Base-by-base conservation (phyloP, 2,113 vertebrate species). In the Scopus umbretta region DNA sequence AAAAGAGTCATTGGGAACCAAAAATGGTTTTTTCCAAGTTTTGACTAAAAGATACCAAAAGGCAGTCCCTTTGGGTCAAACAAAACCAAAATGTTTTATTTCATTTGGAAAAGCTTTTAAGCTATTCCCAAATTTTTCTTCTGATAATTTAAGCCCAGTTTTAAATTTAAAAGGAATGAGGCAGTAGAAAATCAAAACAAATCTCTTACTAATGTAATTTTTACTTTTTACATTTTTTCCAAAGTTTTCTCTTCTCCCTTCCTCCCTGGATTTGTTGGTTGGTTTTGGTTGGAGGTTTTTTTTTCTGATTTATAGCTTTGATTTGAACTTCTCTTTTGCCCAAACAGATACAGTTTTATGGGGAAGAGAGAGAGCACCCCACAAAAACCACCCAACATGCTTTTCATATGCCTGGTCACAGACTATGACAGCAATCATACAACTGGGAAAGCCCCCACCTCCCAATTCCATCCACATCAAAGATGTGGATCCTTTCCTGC, bases 401-500 rank as follows among this genome's bases (percentile, higher is more conserved):
- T 29, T 82, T 90, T 85, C 58, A 62, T 29, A 18, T 36, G 22
- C 40, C 58, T 40, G n/a, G 74, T 62, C 81, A 87, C 19, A 43
- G 10, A 85, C 6, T n/a, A 87, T 65, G 65, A 91, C 80, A 96
- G 73, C 15, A 92, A 50, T 56, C 80, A 75, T 25, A 43, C 23
- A 89, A 18, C 30, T 65, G 49, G 66, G 25, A 87, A 87, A 95
- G 73, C 53, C 58, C 27, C 49, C 40, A 75, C 40, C 15, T 95
- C 62, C 49, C 42, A 86, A 5, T 10, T 90, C 53, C 52, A 90
- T 93, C 36, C 34, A 97, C 81, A 96, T 97, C 94, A 96, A 96
- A 95, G 95, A 80, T 75, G 43, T 42, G 70, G 58, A 90, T 87
- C 61, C 58, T 70, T 72, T 82, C 56, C 87, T 85, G 19, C 62